phyloP scores from a whole-genome alignment of 2,797 vertebrate genomes.

The Valencia hispanica region DNA sequence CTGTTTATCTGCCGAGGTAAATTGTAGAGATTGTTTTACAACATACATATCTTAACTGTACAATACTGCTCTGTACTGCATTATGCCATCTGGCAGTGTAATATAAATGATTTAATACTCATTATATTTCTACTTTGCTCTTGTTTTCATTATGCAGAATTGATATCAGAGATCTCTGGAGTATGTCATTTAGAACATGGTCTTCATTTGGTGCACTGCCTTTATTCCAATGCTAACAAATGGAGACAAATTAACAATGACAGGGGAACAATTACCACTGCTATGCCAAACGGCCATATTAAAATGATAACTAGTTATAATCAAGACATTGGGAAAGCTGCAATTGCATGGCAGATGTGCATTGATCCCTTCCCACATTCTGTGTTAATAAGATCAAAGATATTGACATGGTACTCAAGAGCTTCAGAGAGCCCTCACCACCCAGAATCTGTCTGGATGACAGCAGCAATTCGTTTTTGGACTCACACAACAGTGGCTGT shows the following conservation, averaged over 20 bases:
- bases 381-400: constrained; percentile 63
- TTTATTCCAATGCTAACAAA: constrained; percentile 55
- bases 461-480: constrained; percentile 53
- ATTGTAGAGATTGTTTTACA: constrained; percentile 36
- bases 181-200: constrained; percentile 59
- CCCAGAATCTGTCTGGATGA: constrained; percentile 45
- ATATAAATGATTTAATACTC: constrained; percentile 44
- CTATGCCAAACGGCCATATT: constrained; percentile 56
- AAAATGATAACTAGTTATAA: constrained; percentile 65
- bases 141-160: constrained; percentile 54
- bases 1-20: constrained; percentile 50
- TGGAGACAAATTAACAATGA: constrained; percentile 65
- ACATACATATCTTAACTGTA: constrained; percentile 23
- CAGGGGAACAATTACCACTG: constrained; percentile 66
- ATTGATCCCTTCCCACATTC: constrained; percentile 63
- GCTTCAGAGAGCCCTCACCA: constrained; percentile 38
- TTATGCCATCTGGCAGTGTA: constrained; percentile 17
- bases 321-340: constrained; percentile 60
- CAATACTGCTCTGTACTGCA: constrained; percentile 25
- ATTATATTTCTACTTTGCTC: constrained; percentile 44
- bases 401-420: constrained; percentile 53
- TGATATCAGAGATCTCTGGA: constrained; percentile 50
- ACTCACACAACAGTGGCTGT: constrained; percentile 12
- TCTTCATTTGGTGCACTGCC: constrained; percentile 54
- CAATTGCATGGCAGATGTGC: constrained; percentile 46